Evolutionary conservation across 37 sponge, comb jelly and placozoan genomes (phyloP).

Genomic region (Beroe ovata): DNA sequence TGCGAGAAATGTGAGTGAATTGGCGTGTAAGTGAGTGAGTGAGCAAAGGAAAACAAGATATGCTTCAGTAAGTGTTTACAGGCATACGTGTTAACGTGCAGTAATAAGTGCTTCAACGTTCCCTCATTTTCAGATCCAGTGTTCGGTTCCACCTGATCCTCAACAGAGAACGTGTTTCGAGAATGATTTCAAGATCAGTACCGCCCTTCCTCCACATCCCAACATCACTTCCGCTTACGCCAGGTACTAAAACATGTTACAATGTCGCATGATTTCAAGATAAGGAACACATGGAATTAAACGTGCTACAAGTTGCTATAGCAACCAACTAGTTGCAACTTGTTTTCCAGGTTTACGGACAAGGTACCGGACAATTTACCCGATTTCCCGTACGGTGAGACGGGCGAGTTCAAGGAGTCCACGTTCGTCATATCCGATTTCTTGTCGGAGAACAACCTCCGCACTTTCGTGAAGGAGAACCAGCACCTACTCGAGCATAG

Average conservation of each 20-base stretch:
- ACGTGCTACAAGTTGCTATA: too few species aligned
- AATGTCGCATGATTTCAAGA: too few species aligned
- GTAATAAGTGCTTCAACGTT: too few species aligned
- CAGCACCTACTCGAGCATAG: conserved; percentile 52
- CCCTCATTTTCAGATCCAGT: too few species aligned
- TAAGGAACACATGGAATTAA: too few species aligned
- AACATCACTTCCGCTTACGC: conserved; percentile 55
- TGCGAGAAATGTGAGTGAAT: too few species aligned
- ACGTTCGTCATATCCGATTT: conserved; percentile 61
- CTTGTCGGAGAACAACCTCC: conserved; percentile 18
- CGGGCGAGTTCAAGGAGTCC: neutral
- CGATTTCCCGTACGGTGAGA: conserved; percentile 15
- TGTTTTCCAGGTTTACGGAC: conserved; percentile 59
- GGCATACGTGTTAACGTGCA: too few species aligned
- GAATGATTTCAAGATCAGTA: conserved; percentile 55
- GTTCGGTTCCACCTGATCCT: neutral
- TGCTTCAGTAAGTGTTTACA: too few species aligned
- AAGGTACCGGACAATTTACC: conserved; percentile 49
- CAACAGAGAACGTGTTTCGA: conserved; percentile 62
- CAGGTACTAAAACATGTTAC: too few species aligned
- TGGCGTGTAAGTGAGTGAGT: too few species aligned
- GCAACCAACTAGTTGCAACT: too few species aligned
- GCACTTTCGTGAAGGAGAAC: conserved; percentile 42
- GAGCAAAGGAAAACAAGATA: too few species aligned
- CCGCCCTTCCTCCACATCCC: conserved; percentile 36